These are phyloP conservation scores for Liparis tanakae DNA, from an alignment of 2,797 vertebrate genomes.

Conservation along the genomic window DNA sequence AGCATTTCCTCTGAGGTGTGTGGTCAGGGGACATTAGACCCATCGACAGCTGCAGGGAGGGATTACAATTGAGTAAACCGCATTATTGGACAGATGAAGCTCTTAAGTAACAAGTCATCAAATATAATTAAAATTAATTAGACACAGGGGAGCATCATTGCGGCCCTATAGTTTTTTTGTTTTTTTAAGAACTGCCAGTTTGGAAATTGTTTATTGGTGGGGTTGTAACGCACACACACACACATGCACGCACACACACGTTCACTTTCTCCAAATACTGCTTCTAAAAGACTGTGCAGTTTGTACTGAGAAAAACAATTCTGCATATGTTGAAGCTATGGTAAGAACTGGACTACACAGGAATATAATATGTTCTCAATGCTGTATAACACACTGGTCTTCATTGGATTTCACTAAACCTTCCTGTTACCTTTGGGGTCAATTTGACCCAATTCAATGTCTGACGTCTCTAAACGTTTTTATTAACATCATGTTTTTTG, in stretches of 20 bases:
- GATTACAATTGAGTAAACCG: constrained; percentile 55
- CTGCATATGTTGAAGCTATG: not conserved
- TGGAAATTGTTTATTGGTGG: not conserved
- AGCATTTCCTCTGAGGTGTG: constrained; percentile 44
- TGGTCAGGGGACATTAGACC: constrained; percentile 47
- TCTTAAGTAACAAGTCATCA: constrained; percentile 52
- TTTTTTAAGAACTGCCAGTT: constrained; percentile 23
- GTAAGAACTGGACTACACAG: not conserved
- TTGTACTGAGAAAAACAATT: constrained; percentile 1
- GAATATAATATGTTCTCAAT: not conserved
- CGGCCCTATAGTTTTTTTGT: constrained; percentile 33
- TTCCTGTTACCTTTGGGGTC: too few relatives aligned
- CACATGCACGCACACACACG: too few relatives aligned
- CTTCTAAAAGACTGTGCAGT: not conserved
- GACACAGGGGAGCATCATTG: constrained; percentile 35
- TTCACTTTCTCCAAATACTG: not conserved
- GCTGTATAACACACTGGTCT: not conserved
- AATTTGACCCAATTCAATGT: too few relatives aligned
- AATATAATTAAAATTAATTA: constrained; percentile 52
- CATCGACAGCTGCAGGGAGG: constrained; percentile 37
- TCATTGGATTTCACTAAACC: constrained; percentile 7
- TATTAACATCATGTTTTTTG: too few relatives aligned
- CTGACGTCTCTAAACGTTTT: too few relatives aligned
- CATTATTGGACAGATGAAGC: constrained; percentile 48
- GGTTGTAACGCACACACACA: not conserved